Conservation (phyloP, 2,797 vertebrate genomes). For the Neostethus bicornis region DNA sequence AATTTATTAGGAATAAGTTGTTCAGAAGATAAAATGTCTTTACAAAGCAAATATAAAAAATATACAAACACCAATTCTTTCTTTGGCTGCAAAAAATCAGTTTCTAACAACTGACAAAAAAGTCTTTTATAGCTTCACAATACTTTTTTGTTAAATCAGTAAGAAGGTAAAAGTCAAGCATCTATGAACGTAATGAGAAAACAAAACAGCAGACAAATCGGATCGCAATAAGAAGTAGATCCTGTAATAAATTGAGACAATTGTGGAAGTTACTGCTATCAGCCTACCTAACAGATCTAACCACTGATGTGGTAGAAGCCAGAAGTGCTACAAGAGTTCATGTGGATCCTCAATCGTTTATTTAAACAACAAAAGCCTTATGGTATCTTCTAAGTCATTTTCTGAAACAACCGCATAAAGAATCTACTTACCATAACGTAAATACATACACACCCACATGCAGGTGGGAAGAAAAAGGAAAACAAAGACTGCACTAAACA, state of each 20-base stretch:
- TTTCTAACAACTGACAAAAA: constrained; percentile 59
- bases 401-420: constrained; percentile 26
- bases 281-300: constrained; percentile 13
- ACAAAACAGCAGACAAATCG: not conserved
- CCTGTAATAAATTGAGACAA: not conserved
- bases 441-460: constrained; percentile 11
- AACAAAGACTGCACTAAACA: constrained; percentile 22
- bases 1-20: too few relatives aligned
- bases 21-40: too few relatives aligned
- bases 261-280: not conserved
- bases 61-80: constrained; percentile 29
- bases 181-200: not conserved
- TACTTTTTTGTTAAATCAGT: constrained; percentile 1
- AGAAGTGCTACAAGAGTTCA: not conserved
- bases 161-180: not conserved
- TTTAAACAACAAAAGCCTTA: not conserved
- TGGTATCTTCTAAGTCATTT: not conserved
- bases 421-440: constrained; percentile 25
- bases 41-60: too few relatives aligned
- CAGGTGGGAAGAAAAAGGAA: not conserved
- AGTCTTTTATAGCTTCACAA: not conserved
- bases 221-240: not conserved
- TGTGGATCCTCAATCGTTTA: not conserved
- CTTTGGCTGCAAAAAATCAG: too few relatives aligned
- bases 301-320: constrained; percentile 25